Conservation (phyloP, 2,113 vertebrate species). For the Seriola rivoliana region DNA sequence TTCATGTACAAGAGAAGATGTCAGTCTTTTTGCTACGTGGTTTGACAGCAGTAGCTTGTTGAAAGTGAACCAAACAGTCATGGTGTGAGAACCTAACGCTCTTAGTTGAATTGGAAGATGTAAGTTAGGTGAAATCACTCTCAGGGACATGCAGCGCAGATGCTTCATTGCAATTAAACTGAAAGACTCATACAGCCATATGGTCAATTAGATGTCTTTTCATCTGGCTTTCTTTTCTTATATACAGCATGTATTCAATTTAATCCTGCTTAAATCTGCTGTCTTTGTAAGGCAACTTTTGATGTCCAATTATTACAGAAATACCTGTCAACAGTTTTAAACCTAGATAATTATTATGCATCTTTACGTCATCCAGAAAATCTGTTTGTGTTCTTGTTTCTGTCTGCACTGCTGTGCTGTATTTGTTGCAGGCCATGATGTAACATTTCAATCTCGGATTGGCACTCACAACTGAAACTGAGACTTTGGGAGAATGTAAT, state of each 20-base stretch:
- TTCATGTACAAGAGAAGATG: background rate
- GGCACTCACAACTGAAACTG: no score
- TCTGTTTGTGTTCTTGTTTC: background rate
- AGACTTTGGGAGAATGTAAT: background rate
- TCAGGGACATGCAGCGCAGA: background rate
- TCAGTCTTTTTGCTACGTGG: background rate
- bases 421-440: background rate
- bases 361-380: background rate
- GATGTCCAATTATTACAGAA: background rate
- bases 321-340: background rate
- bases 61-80: no score
- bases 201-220: constrained; percentile 1
- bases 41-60: background rate
- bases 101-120: background rate
- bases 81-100: no score
- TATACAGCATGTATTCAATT: background rate
- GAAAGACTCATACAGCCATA: background rate
- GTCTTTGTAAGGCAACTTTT: background rate
- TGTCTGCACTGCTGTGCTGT: background rate
- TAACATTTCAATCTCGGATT: no score
- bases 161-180: background rate
- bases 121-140: background rate
- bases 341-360: background rate
- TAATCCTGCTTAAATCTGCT: background rate
- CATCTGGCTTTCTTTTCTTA: constrained; percentile 5